Conservation (phyloP, 2,113 vertebrate genomes). For the Eonycteris spelaea region DNA sequence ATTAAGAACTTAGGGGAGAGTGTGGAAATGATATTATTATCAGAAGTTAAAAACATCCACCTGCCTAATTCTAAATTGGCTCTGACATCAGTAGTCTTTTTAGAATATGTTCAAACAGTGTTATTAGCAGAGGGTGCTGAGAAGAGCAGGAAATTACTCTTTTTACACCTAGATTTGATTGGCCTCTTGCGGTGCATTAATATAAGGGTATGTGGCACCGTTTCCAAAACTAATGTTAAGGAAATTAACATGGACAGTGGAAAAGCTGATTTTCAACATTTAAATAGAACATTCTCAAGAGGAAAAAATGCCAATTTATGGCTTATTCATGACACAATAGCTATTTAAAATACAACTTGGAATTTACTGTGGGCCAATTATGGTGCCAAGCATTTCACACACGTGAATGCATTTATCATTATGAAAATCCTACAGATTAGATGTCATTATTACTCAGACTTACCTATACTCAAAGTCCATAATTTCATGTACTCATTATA, state of each 20-base stretch:
- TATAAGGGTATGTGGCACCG: neutral
- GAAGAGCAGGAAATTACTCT: conserved; percentile 61
- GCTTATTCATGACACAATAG: neutral
- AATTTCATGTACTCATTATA: neutral
- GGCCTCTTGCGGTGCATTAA: conserved; percentile 55
- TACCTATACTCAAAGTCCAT: neutral
- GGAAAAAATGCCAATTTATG: neutral
- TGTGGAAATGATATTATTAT: neutral
- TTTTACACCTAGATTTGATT: conserved; percentile 46
- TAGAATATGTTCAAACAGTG: conserved; percentile 53
- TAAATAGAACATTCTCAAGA: conserved; percentile 20
- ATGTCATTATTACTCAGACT: neutral
- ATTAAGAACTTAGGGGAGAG: neutral
- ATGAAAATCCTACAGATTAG: neutral
- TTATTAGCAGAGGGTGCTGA: conserved; percentile 57
- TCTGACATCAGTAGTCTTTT: conserved; percentile 58
- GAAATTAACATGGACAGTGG: neutral
- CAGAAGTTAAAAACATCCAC: conserved; percentile 28
- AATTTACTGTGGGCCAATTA: conserved; percentile 12
- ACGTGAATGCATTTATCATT: neutral
- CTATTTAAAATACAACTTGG: neutral
- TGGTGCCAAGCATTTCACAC: neutral
- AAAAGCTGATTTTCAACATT: conserved; percentile 19
- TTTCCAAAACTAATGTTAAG: conserved; percentile 54
- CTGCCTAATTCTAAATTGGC: conserved; percentile 49